These are phyloP conservation scores for Zeus faber DNA, from an alignment of 2,113 vertebrate genomes.

Conservation along the genomic window DNA sequence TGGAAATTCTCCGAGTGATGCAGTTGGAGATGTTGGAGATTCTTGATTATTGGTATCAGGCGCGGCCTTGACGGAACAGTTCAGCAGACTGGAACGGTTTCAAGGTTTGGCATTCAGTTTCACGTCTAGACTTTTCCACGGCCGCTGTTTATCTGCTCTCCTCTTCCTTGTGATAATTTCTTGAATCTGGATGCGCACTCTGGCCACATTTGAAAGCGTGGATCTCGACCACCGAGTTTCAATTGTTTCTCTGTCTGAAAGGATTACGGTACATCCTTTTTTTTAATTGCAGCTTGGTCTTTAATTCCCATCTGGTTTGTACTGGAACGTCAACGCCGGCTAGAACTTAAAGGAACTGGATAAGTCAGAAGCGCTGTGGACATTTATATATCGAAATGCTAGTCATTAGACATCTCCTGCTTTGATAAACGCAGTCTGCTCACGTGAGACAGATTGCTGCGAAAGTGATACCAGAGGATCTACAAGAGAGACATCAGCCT, in stretches of 20 bases:
- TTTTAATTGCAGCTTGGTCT: constrained; percentile 24
- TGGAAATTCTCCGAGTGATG: too few relatives aligned
- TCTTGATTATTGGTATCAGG: too few relatives aligned
- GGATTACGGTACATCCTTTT: constrained; percentile 31
- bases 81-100: not conserved
- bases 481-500: constrained; percentile 11
- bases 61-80: too few relatives aligned
- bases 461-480: constrained; percentile 32
- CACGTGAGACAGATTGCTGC: constrained; percentile 36
- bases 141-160: constrained; percentile 36
- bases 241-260: constrained; percentile 32
- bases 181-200: constrained; percentile 24
- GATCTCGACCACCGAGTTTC: constrained; percentile 39
- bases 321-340: constrained; percentile 30
- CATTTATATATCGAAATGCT: constrained; percentile 31
- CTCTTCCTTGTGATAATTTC: constrained; percentile 31
- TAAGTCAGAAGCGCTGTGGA: constrained; percentile 29
- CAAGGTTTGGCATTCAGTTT: not conserved
- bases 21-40: too few relatives aligned
- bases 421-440: not conserved
- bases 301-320: constrained; percentile 54
- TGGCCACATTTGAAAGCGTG: constrained; percentile 24
- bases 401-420: constrained; percentile 4
- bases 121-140: constrained; percentile 15
- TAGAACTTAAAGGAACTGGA: constrained; percentile 13